Evolutionary conservation across 1,140 invertebrate species (phyloP).

Genomic region (Hycleus cichorii): DNA sequence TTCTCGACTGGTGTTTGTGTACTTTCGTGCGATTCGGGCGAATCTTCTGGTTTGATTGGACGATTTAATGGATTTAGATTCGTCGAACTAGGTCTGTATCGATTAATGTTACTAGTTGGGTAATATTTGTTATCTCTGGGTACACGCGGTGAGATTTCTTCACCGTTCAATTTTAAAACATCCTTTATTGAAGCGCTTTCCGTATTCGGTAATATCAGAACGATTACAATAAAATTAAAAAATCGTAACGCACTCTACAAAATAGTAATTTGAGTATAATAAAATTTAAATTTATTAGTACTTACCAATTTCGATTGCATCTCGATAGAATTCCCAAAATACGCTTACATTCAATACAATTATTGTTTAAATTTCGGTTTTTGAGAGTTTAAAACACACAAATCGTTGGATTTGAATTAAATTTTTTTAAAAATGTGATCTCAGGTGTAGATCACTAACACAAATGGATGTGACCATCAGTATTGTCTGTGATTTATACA

Average conservation of each 20-base stretch:
- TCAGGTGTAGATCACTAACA: constrained; percentile 1
- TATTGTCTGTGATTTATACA: constrained; percentile 23
- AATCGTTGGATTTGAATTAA: too few species aligned
- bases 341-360: too few species aligned
- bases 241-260: constrained; percentile 1
- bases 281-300: too few species aligned
- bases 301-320: too few species aligned
- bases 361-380: too few species aligned
- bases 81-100: constrained; percentile 16
- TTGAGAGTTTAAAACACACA: too few species aligned
- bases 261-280: neutral
- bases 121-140: constrained; percentile 24
- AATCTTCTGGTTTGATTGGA: constrained; percentile 24
- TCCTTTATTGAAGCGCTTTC: constrained; percentile 13
- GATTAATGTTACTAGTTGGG: neutral
- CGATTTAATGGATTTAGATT: constrained; percentile 9
- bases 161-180: constrained; percentile 5
- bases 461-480: constrained; percentile 10
- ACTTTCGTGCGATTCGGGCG: constrained; percentile 19
- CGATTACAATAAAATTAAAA: neutral
- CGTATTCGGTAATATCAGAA: neutral
- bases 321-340: too few species aligned
- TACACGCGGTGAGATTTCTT: constrained; percentile 4
- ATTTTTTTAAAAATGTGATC: neutral
- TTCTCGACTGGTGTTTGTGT: constrained; percentile 18